phyloP scores from a whole-genome alignment of 1,140 invertebrate species.

The Agrilus planipennis region DNA sequence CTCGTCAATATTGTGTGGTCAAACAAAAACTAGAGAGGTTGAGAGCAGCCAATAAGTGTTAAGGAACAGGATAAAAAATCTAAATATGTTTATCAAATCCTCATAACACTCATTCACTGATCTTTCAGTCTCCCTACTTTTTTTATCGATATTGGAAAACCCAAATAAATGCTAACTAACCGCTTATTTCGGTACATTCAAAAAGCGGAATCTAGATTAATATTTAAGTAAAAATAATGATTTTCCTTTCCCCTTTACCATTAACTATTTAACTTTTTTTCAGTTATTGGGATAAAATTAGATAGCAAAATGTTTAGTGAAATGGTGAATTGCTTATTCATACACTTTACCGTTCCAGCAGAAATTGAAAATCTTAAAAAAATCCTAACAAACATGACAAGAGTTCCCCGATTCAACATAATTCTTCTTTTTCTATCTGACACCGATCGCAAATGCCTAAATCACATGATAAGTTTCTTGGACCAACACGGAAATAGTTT shows the following conservation, averaged over 20 bases:
- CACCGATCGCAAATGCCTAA: conserved; percentile 12
- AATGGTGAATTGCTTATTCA: conserved; percentile 17
- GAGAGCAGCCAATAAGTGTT: too few relatives aligned
- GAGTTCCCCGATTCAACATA: conserved; percentile 17
- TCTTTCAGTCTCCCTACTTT: background rate
- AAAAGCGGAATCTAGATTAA: too few relatives aligned
- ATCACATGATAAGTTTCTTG: conserved; percentile 17
- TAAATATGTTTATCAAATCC: too few relatives aligned
- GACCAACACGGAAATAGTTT: conserved; percentile 19
- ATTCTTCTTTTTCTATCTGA: conserved; percentile 16
- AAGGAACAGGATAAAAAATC: too few relatives aligned
- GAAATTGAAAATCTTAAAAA: conserved; percentile 16
- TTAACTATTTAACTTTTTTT: conserved; percentile 13
- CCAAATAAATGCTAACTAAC: background rate
- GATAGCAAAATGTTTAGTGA: conserved; percentile 19
- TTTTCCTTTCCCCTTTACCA: background rate
- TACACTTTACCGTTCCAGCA: conserved; percentile 19
- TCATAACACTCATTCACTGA: background rate
- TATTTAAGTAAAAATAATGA: conserved; percentile 1
- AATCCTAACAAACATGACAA: conserved; percentile 14
- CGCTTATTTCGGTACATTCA: too few relatives aligned
- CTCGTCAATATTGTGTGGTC: too few relatives aligned
- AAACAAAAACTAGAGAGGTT: too few relatives aligned
- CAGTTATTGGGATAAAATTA: conserved; percentile 23
- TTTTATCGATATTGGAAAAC: background rate